Conservation (phyloP, 2,888 invertebrate genomes). For the Balanococcus diminutus region DNA sequence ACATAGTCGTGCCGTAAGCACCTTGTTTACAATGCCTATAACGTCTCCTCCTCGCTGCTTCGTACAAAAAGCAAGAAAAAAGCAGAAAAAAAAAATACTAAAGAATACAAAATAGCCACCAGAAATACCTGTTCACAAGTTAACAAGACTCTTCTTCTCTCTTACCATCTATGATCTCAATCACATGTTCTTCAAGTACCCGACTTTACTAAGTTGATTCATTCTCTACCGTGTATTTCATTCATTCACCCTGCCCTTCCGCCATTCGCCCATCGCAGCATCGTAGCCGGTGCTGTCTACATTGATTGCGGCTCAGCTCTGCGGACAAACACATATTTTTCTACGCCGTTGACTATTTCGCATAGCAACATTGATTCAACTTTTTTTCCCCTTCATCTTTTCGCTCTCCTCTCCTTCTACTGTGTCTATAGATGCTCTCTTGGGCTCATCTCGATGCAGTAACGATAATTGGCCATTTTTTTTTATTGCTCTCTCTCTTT, state of each 20-base stretch:
- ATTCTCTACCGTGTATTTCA: slow-evolving; percentile 2
- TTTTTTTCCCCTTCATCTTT: neutral
- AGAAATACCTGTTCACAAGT: slow-evolving; percentile 23
- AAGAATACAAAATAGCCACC: slow-evolving; percentile 21
- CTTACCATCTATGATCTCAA: neutral
- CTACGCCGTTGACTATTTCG: slow-evolving; percentile 2
- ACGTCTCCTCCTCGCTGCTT: neutral
- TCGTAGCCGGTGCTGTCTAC: neutral
- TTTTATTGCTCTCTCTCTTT: slow-evolving; percentile 12
- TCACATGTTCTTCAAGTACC: slow-evolving; percentile 19
- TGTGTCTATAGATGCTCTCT: neutral
- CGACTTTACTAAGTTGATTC: neutral
- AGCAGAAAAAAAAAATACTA: neutral
- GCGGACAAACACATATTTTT: slow-evolving; percentile 12
- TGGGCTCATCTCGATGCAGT: neutral
- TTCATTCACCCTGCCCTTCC: neutral
- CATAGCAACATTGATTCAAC: neutral
- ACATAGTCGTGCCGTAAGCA: slow-evolving; percentile 25
- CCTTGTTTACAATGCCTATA: slow-evolving; percentile 21
- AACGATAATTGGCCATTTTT: slow-evolving; percentile 6
- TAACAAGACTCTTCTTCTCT: neutral
- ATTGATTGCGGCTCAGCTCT: too few species aligned
- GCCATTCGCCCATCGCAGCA: neutral
- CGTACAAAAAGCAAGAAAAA: neutral
- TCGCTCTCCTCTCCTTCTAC: neutral